Evolutionary conservation across 2,888 invertebrate species (phyloP).

Genomic region (Scaptodrosophila latifasciaeformis): DNA sequence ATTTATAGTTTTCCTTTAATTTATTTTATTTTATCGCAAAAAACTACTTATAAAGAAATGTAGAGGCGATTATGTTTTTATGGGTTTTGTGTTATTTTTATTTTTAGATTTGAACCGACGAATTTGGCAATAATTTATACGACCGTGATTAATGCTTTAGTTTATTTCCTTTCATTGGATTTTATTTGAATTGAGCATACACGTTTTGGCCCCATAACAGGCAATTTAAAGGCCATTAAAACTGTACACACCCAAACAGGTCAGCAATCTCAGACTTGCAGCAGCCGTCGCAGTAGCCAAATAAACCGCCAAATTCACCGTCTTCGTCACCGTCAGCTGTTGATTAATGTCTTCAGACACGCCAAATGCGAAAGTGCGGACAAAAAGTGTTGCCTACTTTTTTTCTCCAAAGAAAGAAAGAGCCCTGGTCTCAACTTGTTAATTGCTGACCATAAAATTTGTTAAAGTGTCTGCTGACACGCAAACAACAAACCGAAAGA

Average conservation of each 20-base stretch:
- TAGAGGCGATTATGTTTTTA: no score
- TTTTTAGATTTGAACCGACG: no score
- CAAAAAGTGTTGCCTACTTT: constrained; percentile 49
- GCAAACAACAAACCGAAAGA: constrained; percentile 28
- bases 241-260: neutral
- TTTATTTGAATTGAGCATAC: constrained; percentile 49
- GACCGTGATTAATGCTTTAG: constrained; percentile 46
- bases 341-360: constrained; percentile 54
- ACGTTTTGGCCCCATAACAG: constrained; percentile 34
- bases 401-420: no score
- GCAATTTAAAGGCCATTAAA: constrained; percentile 38
- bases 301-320: no score
- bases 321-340: no score
- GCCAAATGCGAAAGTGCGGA: constrained; percentile 30
- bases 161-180: constrained; percentile 47
- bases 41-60: no score
- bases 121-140: constrained; percentile 29
- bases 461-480: constrained; percentile 43
- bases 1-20: no score
- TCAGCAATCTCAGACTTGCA: constrained; percentile 3
- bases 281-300: constrained; percentile 37
- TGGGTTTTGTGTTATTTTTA: constrained; percentile 23
- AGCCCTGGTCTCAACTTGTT: constrained; percentile 41
- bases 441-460: constrained; percentile 60
- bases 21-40: no score